These are phyloP conservation scores for Chrysolina oricalcia DNA, from an alignment of 2,888 invertebrate genomes.

Conservation along the genomic window DNA sequence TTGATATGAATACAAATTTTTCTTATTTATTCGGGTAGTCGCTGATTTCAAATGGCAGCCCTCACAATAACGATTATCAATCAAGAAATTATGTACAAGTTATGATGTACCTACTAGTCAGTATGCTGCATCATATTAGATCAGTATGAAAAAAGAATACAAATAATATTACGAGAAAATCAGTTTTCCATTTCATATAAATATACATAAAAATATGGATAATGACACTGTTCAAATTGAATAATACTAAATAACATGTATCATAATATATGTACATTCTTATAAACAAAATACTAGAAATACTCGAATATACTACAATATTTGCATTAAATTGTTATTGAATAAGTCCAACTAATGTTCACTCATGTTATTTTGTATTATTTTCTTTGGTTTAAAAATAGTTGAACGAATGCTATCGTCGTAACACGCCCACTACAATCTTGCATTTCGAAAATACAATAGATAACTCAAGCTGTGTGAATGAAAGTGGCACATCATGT, in stretches of 20 bases:
- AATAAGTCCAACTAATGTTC: conserved; percentile 53
- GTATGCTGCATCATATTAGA: conserved; percentile 58
- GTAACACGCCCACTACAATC: conserved; percentile 58
- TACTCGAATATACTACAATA: conserved; percentile 55
- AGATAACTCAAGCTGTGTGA: conserved; percentile 61
- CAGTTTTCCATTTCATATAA: conserved; percentile 26
- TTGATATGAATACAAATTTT: conserved; percentile 23
- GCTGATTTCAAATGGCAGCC: neutral
- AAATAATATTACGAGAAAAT: conserved; percentile 36
- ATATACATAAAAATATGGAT: conserved; percentile 45
- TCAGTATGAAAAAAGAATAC: conserved; percentile 56
- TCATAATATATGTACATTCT: conserved; percentile 53
- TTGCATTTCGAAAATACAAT: conserved; percentile 57
- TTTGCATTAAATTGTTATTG: conserved; percentile 54
- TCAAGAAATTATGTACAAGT: conserved; percentile 58
- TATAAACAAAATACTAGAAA: conserved; percentile 52
- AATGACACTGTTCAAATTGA: conserved; percentile 57
- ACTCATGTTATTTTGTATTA: conserved; percentile 64
- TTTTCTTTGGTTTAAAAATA: conserved; percentile 68
- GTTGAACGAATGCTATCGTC: conserved; percentile 62
- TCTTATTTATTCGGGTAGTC: neutral
- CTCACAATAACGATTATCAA: conserved; percentile 33
- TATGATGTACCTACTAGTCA: conserved; percentile 58
- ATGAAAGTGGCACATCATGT: conserved; percentile 59
- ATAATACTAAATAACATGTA: conserved; percentile 64